Evolutionary conservation across 2,888 invertebrate species (phyloP).

Genomic region (Cecidostiba fungosa): DNA sequence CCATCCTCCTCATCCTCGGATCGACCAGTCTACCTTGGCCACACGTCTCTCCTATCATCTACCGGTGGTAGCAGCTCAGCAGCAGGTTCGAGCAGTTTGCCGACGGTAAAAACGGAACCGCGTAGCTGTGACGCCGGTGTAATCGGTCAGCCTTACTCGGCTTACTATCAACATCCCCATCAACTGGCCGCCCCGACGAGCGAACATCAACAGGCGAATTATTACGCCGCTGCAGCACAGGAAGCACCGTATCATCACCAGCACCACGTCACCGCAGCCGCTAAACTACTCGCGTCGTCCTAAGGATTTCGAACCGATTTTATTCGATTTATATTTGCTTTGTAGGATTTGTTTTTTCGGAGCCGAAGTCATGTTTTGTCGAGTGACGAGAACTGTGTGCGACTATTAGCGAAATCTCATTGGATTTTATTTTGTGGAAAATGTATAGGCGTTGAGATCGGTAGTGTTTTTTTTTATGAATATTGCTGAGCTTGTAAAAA

Average conservation of each 20-base stretch:
- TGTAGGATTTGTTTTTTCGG: too few relatives aligned
- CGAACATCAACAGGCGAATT: conserved; percentile 76
- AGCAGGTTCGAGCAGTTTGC: conserved; percentile 73
- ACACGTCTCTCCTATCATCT: conserved; percentile 81
- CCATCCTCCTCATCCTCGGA: conserved; percentile 73
- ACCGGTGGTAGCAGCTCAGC: conserved; percentile 74
- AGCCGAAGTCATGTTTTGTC: too few relatives aligned
- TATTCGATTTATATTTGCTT: not conserved
- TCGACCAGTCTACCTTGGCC: conserved; percentile 81
- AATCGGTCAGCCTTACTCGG: conserved; percentile 76
- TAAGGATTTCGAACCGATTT: not conserved
- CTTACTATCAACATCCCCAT: conserved; percentile 79
- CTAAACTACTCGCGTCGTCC: conserved; percentile 91
- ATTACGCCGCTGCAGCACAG: conserved; percentile 75
- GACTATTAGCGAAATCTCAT: too few relatives aligned
- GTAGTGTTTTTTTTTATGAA: too few relatives aligned
- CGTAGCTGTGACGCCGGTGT: conserved; percentile 77
- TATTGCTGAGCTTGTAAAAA: too few relatives aligned
- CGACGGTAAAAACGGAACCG: conserved; percentile 78
- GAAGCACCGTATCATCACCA: conserved; percentile 91
- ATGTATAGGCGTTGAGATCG: too few relatives aligned
- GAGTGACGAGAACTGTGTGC: too few relatives aligned
- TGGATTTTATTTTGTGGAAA: too few relatives aligned
- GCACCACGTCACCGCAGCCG: conserved; percentile 91
- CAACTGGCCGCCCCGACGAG: conserved; percentile 75